Conservation (phyloP, 2,797 vertebrate species). For the Crax fasciolata region DNA sequence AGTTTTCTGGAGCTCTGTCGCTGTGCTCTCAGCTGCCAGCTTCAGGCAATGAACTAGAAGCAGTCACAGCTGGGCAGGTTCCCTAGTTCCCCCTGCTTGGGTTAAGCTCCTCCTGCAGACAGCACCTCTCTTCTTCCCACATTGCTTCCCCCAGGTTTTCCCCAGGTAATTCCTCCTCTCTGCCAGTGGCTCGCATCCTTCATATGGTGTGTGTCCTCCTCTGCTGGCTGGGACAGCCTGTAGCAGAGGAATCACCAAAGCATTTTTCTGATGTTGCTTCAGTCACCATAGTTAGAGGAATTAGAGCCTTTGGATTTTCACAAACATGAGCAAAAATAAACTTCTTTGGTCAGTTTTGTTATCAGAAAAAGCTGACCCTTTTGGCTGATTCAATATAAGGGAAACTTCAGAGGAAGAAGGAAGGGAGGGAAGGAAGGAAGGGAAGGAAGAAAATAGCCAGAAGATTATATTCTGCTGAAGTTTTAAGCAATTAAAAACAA, state of each 20-base stretch:
- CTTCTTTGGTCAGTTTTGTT: fast-evolving
- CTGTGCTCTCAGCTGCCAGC: background rate
- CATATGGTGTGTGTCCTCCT: background rate
- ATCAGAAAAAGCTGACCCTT: background rate
- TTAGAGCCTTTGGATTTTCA: background rate
- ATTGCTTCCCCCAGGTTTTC: background rate
- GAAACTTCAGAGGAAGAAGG: no score
- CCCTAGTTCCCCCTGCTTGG: no score
- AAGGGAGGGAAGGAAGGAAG: no score
- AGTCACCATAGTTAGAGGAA: background rate
- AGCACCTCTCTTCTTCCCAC: background rate
- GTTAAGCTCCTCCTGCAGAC: background rate
- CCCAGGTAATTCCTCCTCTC: background rate
- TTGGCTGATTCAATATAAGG: background rate
- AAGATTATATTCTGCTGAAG: background rate
- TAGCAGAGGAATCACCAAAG: background rate
- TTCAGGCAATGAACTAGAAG: background rate
- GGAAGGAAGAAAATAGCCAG: no score
- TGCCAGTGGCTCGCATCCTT: background rate
- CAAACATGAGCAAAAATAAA: background rate
- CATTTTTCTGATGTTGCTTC: fast-evolving
- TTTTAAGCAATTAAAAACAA: background rate
- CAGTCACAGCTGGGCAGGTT: background rate
- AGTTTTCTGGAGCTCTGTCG: background rate
- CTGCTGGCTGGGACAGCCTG: background rate